Conservation (phyloP, 35 echinoderm and acorn worm species). For the Lytechinus pictus region DNA sequence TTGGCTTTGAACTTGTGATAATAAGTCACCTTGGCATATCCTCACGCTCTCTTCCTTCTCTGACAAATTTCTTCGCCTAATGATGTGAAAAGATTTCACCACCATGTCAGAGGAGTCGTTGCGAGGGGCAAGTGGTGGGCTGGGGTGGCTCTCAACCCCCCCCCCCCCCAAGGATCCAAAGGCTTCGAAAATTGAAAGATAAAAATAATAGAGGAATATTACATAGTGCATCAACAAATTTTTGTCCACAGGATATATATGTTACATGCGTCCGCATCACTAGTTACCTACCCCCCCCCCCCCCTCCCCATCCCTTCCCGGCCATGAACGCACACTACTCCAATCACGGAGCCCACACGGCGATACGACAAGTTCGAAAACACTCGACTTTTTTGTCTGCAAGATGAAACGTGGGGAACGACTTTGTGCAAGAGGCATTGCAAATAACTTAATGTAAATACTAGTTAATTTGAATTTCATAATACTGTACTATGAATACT, state of each 20-base stretch:
- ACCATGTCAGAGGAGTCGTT: not conserved
- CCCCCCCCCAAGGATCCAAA: not conserved
- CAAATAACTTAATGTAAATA: not conserved
- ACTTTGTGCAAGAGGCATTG: not conserved
- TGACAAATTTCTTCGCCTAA: not conserved
- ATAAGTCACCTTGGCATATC: not conserved
- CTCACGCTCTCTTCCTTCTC: not conserved
- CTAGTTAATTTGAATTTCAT: not conserved
- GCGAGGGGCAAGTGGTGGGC: no score
- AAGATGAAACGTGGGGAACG: not conserved
- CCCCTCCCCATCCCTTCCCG: not conserved
- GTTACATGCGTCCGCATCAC: not conserved
- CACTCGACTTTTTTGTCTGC: not conserved
- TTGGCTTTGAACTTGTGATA: not conserved
- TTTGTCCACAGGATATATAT: not conserved
- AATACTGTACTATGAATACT: not conserved
- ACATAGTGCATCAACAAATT: not conserved
- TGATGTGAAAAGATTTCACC: not conserved
- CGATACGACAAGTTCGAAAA: not conserved
- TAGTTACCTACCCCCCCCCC: no score
- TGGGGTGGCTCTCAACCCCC: not conserved
- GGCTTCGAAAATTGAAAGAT: not conserved
- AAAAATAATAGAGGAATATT: not conserved
- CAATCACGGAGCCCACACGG: not conserved
- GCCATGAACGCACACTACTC: not conserved